Percentiles rank a stretch among this genome's conserved stretches.
phyloP scores from a whole-genome alignment of 2,113 vertebrate genomes.

The Corythornis cristatus region DNA sequence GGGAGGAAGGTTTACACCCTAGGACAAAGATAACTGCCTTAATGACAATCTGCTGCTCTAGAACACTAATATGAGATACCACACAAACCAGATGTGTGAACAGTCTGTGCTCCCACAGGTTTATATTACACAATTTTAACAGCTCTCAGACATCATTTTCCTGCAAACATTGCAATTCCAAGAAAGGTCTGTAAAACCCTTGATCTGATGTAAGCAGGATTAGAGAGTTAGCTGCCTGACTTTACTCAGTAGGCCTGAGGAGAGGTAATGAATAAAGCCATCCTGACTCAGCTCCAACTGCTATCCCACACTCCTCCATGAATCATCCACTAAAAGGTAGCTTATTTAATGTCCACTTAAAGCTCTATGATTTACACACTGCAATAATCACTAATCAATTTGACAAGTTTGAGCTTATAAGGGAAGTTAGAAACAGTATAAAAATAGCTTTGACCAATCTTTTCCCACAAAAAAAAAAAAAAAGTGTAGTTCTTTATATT shows the following conservation, averaged over 20 bases:
- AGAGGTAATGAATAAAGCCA: neutral
- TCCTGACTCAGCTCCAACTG: neutral
- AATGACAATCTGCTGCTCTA: neutral
- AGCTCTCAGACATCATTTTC: neutral
- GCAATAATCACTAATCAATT: conserved; percentile 31
- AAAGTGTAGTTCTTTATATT: neutral
- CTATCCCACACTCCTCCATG: neutral
- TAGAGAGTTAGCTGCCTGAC: conserved; percentile 10
- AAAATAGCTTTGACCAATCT: neutral
- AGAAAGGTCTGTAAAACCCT: neutral
- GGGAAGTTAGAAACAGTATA: neutral
- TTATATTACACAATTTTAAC: neutral
- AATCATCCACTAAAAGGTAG: conserved; percentile 6
- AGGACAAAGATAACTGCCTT: neutral
- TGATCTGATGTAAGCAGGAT: neutral
- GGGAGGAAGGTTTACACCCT: conserved; percentile 48
- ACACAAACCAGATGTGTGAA: neutral
- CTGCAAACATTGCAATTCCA: neutral
- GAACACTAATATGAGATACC: neutral
- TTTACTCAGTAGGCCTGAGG: neutral
- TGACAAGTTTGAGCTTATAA: neutral
- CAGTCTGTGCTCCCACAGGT: neutral
- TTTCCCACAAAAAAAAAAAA: neutral
- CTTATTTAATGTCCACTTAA: neutral
- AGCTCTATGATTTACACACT: conserved; percentile 6